Evolutionary conservation across 2,797 vertebrate species (phyloP).

Genomic region (Pangasius mekongensis): DNA sequence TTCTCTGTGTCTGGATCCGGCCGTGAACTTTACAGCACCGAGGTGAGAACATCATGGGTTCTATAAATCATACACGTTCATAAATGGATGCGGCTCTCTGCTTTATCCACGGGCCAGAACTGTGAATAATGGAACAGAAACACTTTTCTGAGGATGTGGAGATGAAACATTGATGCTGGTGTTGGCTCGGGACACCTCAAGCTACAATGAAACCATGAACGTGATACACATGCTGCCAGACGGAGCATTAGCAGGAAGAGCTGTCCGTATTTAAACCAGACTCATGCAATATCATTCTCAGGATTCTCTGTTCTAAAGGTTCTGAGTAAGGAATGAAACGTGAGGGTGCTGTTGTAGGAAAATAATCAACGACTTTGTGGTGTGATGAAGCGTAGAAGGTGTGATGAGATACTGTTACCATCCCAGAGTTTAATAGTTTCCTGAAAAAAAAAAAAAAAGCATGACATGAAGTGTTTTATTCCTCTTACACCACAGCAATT

Average conservation of each 20-base stretch:
- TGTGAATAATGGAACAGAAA: slow-evolving; percentile 61
- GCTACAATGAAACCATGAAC: slow-evolving; percentile 40
- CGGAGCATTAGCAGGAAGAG: slow-evolving; percentile 64
- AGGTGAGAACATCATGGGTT: slow-evolving; percentile 57
- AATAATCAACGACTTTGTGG: not conserved
- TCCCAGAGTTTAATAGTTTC: not conserved
- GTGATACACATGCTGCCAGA: slow-evolving; percentile 63
- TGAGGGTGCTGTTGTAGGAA: not conserved
- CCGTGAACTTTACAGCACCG: slow-evolving; percentile 41
- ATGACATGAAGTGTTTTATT: not conserved
- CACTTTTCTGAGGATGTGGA: slow-evolving; percentile 65
- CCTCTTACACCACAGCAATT: not conserved
- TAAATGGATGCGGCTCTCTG: slow-evolving; percentile 68
- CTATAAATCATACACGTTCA: slow-evolving; percentile 73
- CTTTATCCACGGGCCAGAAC: slow-evolving; percentile 60
- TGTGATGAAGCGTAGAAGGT: not conserved
- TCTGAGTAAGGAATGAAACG: not conserved
- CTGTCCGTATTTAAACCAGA: too few species aligned
- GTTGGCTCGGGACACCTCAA: slow-evolving; percentile 65
- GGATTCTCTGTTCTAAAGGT: not conserved
- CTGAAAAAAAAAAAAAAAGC: not conserved
- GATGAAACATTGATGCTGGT: slow-evolving; percentile 71
- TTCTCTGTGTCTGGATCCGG: slow-evolving; percentile 39
- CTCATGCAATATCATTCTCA: not conserved
- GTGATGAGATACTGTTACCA: not conserved